Conservation (phyloP, 2,797 vertebrate genomes). For the Tamandua tetradactyla region DNA sequence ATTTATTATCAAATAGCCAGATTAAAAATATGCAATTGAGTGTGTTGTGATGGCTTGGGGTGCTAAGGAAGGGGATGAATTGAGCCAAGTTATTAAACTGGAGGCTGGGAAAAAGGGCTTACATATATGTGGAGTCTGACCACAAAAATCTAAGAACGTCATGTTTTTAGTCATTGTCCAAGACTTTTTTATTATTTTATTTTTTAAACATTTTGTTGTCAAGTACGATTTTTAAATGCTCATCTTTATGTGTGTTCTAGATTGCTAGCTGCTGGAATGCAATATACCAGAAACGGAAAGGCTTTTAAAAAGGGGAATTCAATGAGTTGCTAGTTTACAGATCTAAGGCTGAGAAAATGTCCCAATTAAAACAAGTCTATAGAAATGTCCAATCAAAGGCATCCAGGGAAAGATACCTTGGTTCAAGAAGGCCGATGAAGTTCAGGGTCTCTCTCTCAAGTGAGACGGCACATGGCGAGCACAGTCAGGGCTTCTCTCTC, state of each 20-base stretch:
- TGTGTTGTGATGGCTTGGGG: background rate
- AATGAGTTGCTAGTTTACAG: too few relatives aligned
- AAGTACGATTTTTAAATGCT: background rate
- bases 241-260: background rate
- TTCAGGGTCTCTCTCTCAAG: too few relatives aligned
- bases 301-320: too few relatives aligned
- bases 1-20: conserved; percentile 42
- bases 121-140: background rate
- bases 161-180: background rate
- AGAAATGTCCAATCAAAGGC: too few relatives aligned
- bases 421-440: too few relatives aligned
- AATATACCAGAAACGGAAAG: too few relatives aligned
- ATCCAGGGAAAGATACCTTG: too few relatives aligned
- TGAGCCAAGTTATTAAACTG: background rate
- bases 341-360: too few relatives aligned
- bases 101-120: background rate
- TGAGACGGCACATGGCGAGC: too few relatives aligned
- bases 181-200: background rate
- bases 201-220: background rate
- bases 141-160: background rate
- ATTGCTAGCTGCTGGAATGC: too few relatives aligned
- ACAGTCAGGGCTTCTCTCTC: too few relatives aligned
- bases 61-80: background rate
- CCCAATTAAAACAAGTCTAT: too few relatives aligned
- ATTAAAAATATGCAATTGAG: background rate